Evolutionary conservation across 1,140 invertebrate species (phyloP).

Genomic region (Colletes latitarsis): DNA sequence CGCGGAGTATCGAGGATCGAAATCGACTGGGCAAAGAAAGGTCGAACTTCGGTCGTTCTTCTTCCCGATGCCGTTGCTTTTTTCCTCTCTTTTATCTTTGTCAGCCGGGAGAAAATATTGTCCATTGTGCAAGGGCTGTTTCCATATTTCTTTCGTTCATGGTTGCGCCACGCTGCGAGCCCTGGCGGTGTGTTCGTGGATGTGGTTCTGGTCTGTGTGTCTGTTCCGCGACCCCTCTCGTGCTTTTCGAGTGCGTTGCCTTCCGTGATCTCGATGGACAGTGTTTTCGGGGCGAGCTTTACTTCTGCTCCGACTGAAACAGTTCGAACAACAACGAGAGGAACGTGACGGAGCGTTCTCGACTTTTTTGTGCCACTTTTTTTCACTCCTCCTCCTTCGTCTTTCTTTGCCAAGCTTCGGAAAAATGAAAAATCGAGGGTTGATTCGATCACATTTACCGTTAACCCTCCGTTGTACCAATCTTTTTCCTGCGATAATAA

Average conservation of each 20-base stretch:
- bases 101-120: not conserved
- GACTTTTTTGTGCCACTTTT: not conserved
- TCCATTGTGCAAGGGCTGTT: not conserved
- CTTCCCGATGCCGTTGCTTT: not conserved
- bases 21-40: not conserved
- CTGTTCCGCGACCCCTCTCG: not conserved
- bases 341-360: constrained; percentile 26
- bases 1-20: not conserved
- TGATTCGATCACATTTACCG: no score
- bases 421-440: no score
- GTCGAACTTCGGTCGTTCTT: not conserved
- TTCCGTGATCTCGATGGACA: constrained; percentile 3
- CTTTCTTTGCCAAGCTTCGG: not conserved
- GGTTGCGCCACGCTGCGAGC: not conserved
- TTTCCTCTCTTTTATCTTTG: not conserved
- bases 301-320: constrained; percentile 53
- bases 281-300: constrained; percentile 6
- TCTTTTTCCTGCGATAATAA: no score
- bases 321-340: constrained; percentile 51
- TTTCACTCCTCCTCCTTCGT: not conserved
- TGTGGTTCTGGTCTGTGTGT: not conserved
- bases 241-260: not conserved
- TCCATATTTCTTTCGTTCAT: constrained; percentile 7
- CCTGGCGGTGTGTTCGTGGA: constrained; percentile 1
- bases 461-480: no score